phyloP scores from a whole-genome alignment of 2,797 vertebrate genomes.

The Lindbergichthys nudifrons region DNA sequence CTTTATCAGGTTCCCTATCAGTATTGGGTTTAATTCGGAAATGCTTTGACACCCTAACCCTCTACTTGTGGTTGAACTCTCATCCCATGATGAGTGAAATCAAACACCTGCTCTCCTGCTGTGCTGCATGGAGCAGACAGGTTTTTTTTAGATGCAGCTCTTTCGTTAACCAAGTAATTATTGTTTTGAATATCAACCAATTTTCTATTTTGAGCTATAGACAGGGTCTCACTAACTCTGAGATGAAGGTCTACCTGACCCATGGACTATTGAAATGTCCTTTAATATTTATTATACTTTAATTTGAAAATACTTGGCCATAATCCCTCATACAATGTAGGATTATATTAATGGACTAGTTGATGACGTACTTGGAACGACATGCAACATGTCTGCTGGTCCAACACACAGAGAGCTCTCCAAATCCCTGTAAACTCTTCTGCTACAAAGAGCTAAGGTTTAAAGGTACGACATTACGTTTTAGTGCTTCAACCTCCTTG shows the following conservation, averaged over 20 bases:
- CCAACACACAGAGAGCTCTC: constrained; percentile 11
- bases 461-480: constrained; percentile 39
- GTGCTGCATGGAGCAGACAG: too few relatives aligned
- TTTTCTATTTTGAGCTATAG: background rate
- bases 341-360: too few relatives aligned
- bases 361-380: constrained; percentile 13
- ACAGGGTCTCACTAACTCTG: background rate
- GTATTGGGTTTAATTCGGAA: too few relatives aligned
- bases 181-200: background rate
- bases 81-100: too few relatives aligned
- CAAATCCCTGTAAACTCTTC: constrained; percentile 27
- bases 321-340: too few relatives aligned
- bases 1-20: too few relatives aligned
- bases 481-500: background rate
- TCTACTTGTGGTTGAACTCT: too few relatives aligned
- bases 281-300: background rate
- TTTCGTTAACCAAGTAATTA: too few relatives aligned
- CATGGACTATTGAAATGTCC: background rate
- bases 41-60: too few relatives aligned
- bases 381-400: constrained; percentile 8
- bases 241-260: background rate
- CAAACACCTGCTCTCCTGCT: too few relatives aligned
- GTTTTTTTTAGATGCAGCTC: too few relatives aligned
- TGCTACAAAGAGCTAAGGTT: constrained; percentile 21
- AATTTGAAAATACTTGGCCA: background rate